Percentiles rank a stretch among this genome's conserved stretches.
Evolutionary conservation across 2,888 invertebrate genomes (phyloP).

Genomic region (Oeneis ivallda): DNA sequence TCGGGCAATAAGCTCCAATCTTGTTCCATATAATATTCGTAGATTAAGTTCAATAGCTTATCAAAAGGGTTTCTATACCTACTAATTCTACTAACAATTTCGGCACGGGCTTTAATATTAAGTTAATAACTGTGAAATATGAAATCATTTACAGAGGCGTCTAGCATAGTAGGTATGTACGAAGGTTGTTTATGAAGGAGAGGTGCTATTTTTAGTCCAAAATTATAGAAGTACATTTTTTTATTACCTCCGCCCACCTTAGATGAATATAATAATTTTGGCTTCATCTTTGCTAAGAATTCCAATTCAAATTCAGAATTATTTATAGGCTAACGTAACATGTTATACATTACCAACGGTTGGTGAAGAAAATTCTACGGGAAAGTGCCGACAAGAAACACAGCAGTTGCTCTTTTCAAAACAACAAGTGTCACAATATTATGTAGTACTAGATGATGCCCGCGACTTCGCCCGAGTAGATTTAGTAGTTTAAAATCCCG

Average conservation of each 20-base stretch:
- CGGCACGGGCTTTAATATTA: not conserved
- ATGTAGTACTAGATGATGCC: no score
- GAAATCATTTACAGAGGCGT: slow-evolving; percentile 8
- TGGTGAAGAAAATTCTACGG: no score
- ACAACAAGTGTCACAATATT: no score
- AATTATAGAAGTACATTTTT: not conserved
- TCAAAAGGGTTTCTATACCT: not conserved
- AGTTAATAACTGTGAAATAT: slow-evolving; percentile 11
- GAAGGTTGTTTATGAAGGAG: slow-evolving; percentile 12
- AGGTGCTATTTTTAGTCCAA: slow-evolving; percentile 4
- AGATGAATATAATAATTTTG: not conserved
- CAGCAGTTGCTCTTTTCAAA: no score
- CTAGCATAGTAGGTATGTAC: not conserved
- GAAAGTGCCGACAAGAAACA: no score
- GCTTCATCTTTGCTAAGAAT: not conserved
- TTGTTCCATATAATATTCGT: no score
- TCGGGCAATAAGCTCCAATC: no score
- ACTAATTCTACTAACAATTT: not conserved
- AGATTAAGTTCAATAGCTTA: not conserved
- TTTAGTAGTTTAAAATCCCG: no score
- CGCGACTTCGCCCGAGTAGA: no score
- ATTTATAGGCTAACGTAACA: no score
- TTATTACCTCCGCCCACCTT: not conserved
- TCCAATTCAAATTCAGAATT: no score
- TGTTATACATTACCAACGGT: no score